Conservation (phyloP, 1,140 invertebrate species). For the Sarcophaga peregrina region DNA sequence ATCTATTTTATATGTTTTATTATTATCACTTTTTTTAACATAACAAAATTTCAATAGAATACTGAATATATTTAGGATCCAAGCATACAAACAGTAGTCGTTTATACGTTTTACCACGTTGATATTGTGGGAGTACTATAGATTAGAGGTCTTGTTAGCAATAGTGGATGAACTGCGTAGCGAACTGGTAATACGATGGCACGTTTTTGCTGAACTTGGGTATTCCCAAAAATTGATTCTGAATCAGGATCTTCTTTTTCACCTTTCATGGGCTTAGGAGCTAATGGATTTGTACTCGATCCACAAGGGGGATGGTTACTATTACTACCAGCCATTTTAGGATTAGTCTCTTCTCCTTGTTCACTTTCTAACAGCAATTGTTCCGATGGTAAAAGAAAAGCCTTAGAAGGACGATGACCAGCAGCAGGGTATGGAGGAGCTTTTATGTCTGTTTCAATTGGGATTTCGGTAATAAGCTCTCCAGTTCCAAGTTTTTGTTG, state of each 20-base stretch:
- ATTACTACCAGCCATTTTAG: slow-evolving; percentile 1
- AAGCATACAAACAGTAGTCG: background rate
- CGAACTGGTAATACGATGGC: slow-evolving; percentile 45
- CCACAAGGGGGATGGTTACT: slow-evolving; percentile 56
- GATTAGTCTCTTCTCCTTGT: background rate
- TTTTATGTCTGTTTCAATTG: slow-evolving; percentile 47
- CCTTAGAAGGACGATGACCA: slow-evolving; percentile 58
- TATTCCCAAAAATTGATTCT: slow-evolving; percentile 55
- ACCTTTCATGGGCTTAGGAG: slow-evolving; percentile 57
- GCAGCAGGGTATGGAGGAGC: slow-evolving; percentile 57
- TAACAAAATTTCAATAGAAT: slow-evolving; percentile 9
- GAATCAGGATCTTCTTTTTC: slow-evolving; percentile 57
- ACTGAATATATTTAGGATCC: slow-evolving; percentile 11
- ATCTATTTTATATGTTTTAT: too few species aligned
- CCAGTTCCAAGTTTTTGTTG: slow-evolving; percentile 13
- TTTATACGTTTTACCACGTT: slow-evolving; percentile 21
- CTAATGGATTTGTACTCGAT: slow-evolving; percentile 59
- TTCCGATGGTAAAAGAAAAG: slow-evolving; percentile 57
- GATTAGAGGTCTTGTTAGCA: slow-evolving; percentile 28
- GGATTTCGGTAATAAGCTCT: slow-evolving; percentile 28
- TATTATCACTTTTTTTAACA: background rate
- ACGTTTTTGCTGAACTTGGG: slow-evolving; percentile 49
- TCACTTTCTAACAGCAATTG: background rate
- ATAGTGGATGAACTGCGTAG: slow-evolving; percentile 22
- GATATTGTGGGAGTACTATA: slow-evolving; percentile 26